Evolutionary conservation across 2,113 vertebrate species (phyloP), one percentile per base, ranked within the genome.

Genomic region (Protomyctophum bolini): DNA sequence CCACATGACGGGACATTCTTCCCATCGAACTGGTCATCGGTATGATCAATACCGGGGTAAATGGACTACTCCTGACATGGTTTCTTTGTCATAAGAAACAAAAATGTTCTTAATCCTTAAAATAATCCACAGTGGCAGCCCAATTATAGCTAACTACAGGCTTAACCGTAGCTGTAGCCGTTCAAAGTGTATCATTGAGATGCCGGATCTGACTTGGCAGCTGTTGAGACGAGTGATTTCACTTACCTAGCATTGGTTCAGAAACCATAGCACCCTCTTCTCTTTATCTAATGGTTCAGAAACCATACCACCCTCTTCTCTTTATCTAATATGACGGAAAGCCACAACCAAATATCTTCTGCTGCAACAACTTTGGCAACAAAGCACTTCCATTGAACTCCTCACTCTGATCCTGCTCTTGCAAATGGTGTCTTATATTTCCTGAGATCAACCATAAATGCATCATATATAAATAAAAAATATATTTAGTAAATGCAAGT

Each of bases 281-380:
- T 54, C 52, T 76, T 82, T 77, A 86, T 83, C 82, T 87, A 82
- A 87, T 87, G 21, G n/a, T n/a, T n/a, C n/a, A n/a, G n/a, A n/a
- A 69, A 76, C 75, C 63, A 8, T 29, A 55, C 58, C 63, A 61
- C 62, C 56, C 67, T 33, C 52, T 67, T 11, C 29, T 54, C 52
- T 76, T 82, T 77, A 86, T 83, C 82, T 87, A 82, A 87, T 87
- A 81, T 77, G 86, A 85, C 75, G 59, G 75, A 73, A 87, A 88
- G 86, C 79, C 77, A 70, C 86, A 83, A 80, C 73, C 33, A 41
- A 81, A 76, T 70, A 65, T 4, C 83, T 80, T 77, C 77, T 71
- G 11, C 73, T 86, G 80, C 81, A 78, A 76, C 70, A 76, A 77
- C 80, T 81, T 80, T 66, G 45, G 66, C 75, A 79, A 88, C 82